Base-by-base conservation (phyloP, 2,113 vertebrate species). In the Arvicanthis niloticus region DNA sequence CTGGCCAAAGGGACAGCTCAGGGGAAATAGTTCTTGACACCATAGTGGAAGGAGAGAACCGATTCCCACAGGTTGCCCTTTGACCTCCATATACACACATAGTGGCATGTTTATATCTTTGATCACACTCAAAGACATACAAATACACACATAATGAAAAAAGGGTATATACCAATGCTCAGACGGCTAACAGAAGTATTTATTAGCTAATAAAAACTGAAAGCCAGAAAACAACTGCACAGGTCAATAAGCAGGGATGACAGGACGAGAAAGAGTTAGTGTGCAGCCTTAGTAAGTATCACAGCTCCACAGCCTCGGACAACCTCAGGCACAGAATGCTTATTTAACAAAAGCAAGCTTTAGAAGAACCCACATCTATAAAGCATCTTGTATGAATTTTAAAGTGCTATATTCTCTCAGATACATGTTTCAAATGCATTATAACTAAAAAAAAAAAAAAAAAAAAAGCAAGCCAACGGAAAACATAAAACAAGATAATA, bases 351-450 rank as follows among this genome's bases (percentile, higher is more conserved):
- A 65, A 88, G 53, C 21, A 78, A 72, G 5, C 34, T 72, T 91
- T 80, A 37, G 60, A 31, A 70, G 58, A 91, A 16, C 37, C 1
- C 31, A 56, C 72, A 68, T 58, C 34, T 58, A 68, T 7, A 53
- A 56, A 77, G 78, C 45, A 92, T 53, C 42, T 94, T 48, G 58
- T 24, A 51, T 88, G 67, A 62, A 80, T 75, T 96, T 89, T 5
- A 91, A 89, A 96, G 58, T 34, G 65, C 2, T 51, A 19, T 81
- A 37, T 89, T 92, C 12, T 85, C 91, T 91, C n/a, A 58, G 17
- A 56, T 58, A 29, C 58, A 5, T 68, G 34, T 88, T 92, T 81
- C 70, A 77, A 70, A 82, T 77, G 3, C 40, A 82, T 89, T 62
- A 12, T 10, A 60, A 87, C 40, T 70, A 3, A 26, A 67, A 40